Percentiles rank a stretch among this genome's conserved stretches.
phyloP scores from a whole-genome alignment of 2,797 vertebrate genomes.

The Pitangus sulphuratus region DNA sequence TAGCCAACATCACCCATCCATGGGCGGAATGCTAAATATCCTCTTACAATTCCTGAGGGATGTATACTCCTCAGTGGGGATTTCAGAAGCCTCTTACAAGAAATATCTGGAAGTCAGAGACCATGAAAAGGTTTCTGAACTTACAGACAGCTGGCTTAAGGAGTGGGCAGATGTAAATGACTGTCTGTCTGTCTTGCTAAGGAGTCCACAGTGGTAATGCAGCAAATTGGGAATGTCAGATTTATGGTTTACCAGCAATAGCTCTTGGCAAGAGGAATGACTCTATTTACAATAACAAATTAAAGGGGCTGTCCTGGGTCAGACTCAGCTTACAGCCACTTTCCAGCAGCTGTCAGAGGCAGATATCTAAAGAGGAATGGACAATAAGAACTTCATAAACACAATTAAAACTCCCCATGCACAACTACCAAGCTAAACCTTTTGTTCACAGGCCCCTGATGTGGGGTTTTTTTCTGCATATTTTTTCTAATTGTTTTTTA shows the following conservation, averaged over 20 bases:
- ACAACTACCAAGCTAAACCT: background rate
- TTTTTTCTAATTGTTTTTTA: constrained; percentile 7
- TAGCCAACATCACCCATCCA: background rate
- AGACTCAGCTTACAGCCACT: background rate
- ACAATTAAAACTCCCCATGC: background rate
- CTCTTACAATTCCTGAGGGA: background rate
- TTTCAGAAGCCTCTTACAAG: background rate
- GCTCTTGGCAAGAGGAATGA: constrained; percentile 15
- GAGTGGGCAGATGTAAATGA: background rate
- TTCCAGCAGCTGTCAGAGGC: constrained; percentile 10
- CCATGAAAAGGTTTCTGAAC: constrained; percentile 10
- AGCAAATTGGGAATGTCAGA: background rate
- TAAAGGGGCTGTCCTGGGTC: background rate
- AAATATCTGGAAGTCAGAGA: constrained; percentile 20
- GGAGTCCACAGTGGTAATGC: background rate
- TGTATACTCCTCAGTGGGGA: background rate
- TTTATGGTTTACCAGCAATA: constrained; percentile 25
- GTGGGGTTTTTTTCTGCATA: background rate
- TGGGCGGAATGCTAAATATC: background rate
- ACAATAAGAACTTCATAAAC: background rate
- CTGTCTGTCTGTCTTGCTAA: background rate
- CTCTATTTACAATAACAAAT: constrained; percentile 44
- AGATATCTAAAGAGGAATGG: background rate
- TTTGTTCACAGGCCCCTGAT: background rate
- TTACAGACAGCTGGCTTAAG: background rate